These are phyloP conservation scores for Eleutherodactylus coqui DNA, from an alignment of 2,797 vertebrate genomes.

Conservation along the genomic window DNA sequence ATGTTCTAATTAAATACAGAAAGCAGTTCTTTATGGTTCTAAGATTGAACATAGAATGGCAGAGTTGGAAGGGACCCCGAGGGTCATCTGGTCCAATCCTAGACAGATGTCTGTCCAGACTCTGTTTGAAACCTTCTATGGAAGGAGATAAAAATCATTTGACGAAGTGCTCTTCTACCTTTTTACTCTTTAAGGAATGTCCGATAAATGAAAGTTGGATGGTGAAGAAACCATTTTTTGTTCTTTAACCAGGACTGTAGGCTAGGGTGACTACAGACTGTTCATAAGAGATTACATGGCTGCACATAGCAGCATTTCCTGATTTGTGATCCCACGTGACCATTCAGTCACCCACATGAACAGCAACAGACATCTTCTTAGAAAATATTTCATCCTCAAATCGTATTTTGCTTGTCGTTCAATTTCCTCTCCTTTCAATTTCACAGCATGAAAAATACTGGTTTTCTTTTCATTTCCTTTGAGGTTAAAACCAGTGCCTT, in stretches of 20 bases:
- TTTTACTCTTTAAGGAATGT: too few species aligned
- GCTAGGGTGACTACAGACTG: neutral
- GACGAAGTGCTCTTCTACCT: too few species aligned
- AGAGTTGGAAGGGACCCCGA: too few species aligned
- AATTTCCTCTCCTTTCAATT: constrained; percentile 61
- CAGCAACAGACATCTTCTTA: constrained; percentile 25
- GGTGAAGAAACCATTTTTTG: neutral
- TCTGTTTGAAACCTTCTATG: too few species aligned
- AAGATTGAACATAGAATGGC: too few species aligned
- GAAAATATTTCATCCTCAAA: constrained; percentile 39
- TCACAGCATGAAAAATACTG: constrained; percentile 62
- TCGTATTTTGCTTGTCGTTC: constrained; percentile 40
- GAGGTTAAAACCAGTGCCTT: constrained; percentile 61
- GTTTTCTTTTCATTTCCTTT: constrained; percentile 61
- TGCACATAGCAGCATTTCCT: neutral
- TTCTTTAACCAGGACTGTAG: neutral
- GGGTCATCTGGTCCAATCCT: too few species aligned
- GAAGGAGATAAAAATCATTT: too few species aligned
- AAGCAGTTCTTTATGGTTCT: too few species aligned
- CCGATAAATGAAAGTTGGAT: neutral
- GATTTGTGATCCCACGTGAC: constrained; percentile 27
- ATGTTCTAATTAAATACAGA: too few species aligned
- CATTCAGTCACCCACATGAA: constrained; percentile 15
- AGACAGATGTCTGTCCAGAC: too few species aligned
- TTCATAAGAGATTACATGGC: neutral